These are phyloP conservation scores for Tenrec ecaudatus DNA, from an alignment of 2,113 vertebrate species.

Conservation along the genomic window DNA sequence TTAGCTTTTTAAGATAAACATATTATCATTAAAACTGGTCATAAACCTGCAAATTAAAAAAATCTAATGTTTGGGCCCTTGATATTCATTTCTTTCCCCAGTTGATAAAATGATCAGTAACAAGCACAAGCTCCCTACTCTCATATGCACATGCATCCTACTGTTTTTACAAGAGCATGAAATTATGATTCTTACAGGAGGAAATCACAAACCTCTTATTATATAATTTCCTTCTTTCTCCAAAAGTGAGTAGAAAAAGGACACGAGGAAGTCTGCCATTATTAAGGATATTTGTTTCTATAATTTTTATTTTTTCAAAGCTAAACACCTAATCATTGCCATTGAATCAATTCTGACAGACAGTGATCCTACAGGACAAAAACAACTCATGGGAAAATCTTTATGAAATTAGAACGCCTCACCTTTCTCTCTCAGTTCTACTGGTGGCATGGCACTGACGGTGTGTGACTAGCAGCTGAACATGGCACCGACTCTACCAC, in stretches of 20 bases:
- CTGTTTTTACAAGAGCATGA: conserved; percentile 25
- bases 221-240: conserved; percentile 31
- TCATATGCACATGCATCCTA: background rate
- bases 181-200: conserved; percentile 41
- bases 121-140: background rate
- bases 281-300: background rate
- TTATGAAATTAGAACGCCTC: too few relatives aligned
- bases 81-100: conserved; percentile 17
- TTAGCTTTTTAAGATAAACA: background rate
- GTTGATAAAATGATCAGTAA: conserved; percentile 42
- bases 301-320: too few relatives aligned
- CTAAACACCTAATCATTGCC: too few relatives aligned
- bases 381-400: too few relatives aligned
- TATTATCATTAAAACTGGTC: background rate
- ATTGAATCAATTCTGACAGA: too few relatives aligned
- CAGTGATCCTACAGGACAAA: too few relatives aligned
- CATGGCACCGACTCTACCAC: too few relatives aligned
- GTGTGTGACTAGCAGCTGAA: too few relatives aligned
- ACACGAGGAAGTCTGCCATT: background rate
- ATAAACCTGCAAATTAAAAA: background rate
- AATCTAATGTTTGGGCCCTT: background rate
- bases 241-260: conserved; percentile 11
- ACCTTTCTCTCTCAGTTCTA: too few relatives aligned
- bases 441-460: too few relatives aligned
- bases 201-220: conserved; percentile 56